Evolutionary conservation across 2,113 vertebrate genomes (phyloP).

Genomic region (Eublepharis macularius): DNA sequence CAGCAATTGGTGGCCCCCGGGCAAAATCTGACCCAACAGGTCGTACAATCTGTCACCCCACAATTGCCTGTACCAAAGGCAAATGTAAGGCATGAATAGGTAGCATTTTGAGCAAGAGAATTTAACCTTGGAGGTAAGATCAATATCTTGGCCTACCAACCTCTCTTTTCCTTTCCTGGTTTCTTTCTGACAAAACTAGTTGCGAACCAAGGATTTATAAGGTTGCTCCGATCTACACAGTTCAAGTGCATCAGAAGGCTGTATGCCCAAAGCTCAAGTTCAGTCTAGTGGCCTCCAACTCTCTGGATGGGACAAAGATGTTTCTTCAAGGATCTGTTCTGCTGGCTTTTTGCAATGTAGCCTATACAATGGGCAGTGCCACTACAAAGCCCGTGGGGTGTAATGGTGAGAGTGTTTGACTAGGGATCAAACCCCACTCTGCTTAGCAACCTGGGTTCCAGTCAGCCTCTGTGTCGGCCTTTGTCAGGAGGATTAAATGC

Average conservation of each 20-base stretch:
- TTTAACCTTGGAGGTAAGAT: neutral
- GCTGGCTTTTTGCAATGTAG: neutral
- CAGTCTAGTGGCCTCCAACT: neutral
- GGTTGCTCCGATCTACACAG: neutral
- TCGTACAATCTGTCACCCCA: neutral
- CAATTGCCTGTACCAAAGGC: neutral
- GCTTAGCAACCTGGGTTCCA: no score
- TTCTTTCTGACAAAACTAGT: neutral
- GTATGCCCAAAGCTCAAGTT: neutral
- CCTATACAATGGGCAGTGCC: neutral
- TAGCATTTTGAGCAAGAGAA: neutral
- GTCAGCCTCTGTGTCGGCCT: no score
- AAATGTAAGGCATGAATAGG: neutral
- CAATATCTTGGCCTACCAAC: neutral
- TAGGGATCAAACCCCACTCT: no score
- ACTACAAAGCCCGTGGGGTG: neutral
- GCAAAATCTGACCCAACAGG: neutral
- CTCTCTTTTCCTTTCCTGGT: neutral
- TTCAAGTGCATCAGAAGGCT: neutral
- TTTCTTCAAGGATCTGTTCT: neutral
- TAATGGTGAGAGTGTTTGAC: no score
- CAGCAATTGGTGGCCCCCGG: neutral
- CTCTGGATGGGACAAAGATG: neutral
- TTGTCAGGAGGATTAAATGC: no score
- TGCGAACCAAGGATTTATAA: neutral